Evolutionary conservation across 2,888 invertebrate species (phyloP), one percentile per base, ranked within the genome.

Genomic region (Himalopsyche tibetana): DNA sequence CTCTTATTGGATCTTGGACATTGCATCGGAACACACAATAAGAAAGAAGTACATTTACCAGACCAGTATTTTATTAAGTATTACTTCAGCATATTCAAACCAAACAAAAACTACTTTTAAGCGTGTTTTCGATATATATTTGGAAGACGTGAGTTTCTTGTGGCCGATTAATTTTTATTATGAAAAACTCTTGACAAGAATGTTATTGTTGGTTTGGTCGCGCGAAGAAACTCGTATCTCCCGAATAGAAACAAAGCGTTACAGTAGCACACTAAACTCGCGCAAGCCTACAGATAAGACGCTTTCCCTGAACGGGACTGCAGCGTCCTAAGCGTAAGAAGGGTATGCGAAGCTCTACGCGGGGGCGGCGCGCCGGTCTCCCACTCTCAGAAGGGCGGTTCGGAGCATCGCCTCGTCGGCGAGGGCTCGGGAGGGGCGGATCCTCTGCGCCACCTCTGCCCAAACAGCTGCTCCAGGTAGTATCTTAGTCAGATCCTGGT

Each of bases 401-500:
- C 63, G 90, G 88, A 90, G 90, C 87, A 90, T 19, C 63, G 63
- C 63, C 63, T 63, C 89, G 88, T 89, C 89, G 80, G 90, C 89
- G 89, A 89, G 88, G 88, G 84, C 89, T 87, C 89, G 88, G 87
- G 89, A 88, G 90, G 90, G 89, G 89, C 91, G 91, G 89, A 92
- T 91, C 89, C 90, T 91, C 88, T 91, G 90, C 93, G 93, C 94
- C 94, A 94, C 89, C 93, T 93, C 91, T 93, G 93, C 90, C 94
- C 95, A 92, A 95, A 95, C 93, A 95, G 92, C 93, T 95, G 95
- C 94, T 95, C 95, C 94, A 95, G 94, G 93, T 95, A 95, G 94
- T 95, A 95, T 94, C 95, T 95, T 95, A 95, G 95, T 95, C 95
- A 95, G 94, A 95, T 95, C 91, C 95, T 93, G 90, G 94, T 94